A percentile compares a stretch with the other conserved stretches of the same genome.
These are phyloP conservation scores for Spicauda simplicius DNA, from an alignment of 2,888 invertebrate species.

Conservation along the genomic window DNA sequence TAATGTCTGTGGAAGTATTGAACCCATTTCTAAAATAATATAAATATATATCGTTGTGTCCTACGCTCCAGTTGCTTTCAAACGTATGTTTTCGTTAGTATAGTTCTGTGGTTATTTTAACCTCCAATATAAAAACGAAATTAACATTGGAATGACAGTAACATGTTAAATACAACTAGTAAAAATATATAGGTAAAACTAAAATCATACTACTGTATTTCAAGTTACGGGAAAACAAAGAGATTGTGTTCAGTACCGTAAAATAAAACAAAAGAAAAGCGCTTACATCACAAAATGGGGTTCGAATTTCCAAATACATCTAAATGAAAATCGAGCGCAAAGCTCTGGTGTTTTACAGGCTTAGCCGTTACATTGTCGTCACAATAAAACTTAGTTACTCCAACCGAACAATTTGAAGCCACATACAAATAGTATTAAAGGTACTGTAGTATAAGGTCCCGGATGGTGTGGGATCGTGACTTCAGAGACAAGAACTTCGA, in stretches of 20 bases:
- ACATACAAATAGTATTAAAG: conserved; percentile 22
- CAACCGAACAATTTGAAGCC: conserved; percentile 19
- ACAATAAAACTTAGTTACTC: conserved; percentile 32
- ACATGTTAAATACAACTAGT: neutral
- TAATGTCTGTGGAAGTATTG: conserved; percentile 75
- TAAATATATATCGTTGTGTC: conserved; percentile 59
- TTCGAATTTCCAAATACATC: conserved; percentile 33
- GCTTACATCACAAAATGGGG: conserved; percentile 28
- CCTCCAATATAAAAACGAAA: neutral
- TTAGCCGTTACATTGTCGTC: conserved; percentile 29
- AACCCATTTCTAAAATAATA: conserved; percentile 68
- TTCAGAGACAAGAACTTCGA: conserved; percentile 50
- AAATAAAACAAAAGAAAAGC: conserved; percentile 32
- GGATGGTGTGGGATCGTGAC: conserved; percentile 24
- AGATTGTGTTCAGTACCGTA: conserved; percentile 20
- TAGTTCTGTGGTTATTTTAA: conserved; percentile 14
- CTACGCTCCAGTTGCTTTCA: neutral
- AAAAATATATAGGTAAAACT: conserved; percentile 14
- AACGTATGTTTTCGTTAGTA: conserved; percentile 2
- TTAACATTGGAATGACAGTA: neutral
- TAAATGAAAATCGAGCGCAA: conserved; percentile 35
- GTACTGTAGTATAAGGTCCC: conserved; percentile 19
- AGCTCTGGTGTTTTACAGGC: conserved; percentile 32
- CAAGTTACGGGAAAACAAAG: conserved; percentile 29
- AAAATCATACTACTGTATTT: conserved; percentile 24